phyloP scores from a whole-genome alignment of 2,888 invertebrate genomes.

The Malthinus seriepunctatus region DNA sequence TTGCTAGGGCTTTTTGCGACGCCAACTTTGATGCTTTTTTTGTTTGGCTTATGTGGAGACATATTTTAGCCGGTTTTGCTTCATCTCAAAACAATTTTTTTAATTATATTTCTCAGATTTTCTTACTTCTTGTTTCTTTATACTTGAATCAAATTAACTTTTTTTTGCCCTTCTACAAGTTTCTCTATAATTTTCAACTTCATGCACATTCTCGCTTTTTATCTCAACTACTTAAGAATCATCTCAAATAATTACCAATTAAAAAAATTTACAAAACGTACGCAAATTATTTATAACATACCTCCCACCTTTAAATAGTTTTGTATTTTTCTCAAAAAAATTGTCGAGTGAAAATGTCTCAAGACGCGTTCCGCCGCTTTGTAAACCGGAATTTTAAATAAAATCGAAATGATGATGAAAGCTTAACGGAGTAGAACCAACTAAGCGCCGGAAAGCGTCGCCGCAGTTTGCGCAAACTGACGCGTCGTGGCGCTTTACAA shows the following conservation, averaged over 20 bases:
- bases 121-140: conserved; percentile 11
- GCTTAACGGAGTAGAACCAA: conserved; percentile 10
- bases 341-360: background rate
- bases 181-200: no score
- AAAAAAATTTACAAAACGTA: background rate
- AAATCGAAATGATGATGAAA: background rate
- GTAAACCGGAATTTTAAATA: background rate
- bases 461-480: conserved; percentile 13
- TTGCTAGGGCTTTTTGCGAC: conserved; percentile 52
- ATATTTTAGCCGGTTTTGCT: conserved; percentile 30
- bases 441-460: conserved; percentile 18
- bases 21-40: conserved; percentile 37
- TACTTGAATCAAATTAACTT: no score
- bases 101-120: conserved; percentile 7
- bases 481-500: conserved; percentile 8
- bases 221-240: no score
- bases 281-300: background rate
- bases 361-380: background rate
- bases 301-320: background rate
- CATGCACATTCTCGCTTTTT: no score
- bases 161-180: no score
- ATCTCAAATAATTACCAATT: no score
- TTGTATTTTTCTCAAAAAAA: background rate
- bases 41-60: conserved; percentile 34
- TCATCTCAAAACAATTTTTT: conserved; percentile 20